Conservation (phyloP, 2,888 invertebrate species). For the Eubasilissa splendida region DNA sequence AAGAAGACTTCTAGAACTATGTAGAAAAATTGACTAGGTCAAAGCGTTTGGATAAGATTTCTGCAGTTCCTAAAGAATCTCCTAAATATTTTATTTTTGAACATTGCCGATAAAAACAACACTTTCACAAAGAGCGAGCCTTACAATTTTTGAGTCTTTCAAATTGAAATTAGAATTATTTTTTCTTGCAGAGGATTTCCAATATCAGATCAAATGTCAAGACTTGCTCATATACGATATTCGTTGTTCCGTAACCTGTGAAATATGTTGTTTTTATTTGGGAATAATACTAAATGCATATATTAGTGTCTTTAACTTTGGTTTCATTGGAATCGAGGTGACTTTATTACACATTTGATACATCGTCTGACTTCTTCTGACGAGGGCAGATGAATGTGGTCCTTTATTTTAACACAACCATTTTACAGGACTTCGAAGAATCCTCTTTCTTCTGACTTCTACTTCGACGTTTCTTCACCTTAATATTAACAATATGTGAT, state of each 20-base stretch:
- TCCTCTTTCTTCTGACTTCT: not conserved
- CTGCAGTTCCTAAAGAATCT: constrained; percentile 4
- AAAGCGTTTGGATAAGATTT: constrained; percentile 8
- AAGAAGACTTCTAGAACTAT: not conserved
- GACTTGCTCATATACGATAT: constrained; percentile 16
- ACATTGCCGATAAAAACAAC: not conserved
- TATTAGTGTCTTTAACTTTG: not conserved
- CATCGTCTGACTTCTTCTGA: not conserved
- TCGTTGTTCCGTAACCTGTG: constrained; percentile 6
- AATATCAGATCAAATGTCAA: not conserved
- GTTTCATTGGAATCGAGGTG: not conserved
- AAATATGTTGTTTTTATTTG: not conserved
- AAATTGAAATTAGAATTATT: not conserved
- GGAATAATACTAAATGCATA: too few relatives aligned
- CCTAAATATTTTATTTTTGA: not conserved
- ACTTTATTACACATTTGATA: not conserved
- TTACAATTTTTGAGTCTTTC: not conserved
- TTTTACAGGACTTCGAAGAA: constrained; percentile 37
- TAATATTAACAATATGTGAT: constrained; percentile 39
- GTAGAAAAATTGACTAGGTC: constrained; percentile 6
- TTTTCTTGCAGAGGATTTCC: not conserved
- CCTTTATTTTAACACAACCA: constrained; percentile 58
- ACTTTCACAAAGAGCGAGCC: not conserved
- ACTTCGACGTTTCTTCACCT: constrained; percentile 2
- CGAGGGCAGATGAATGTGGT: constrained; percentile 41